Base-by-base conservation (phyloP, 2,888 invertebrate species). In the Ellobium chinense region DNA sequence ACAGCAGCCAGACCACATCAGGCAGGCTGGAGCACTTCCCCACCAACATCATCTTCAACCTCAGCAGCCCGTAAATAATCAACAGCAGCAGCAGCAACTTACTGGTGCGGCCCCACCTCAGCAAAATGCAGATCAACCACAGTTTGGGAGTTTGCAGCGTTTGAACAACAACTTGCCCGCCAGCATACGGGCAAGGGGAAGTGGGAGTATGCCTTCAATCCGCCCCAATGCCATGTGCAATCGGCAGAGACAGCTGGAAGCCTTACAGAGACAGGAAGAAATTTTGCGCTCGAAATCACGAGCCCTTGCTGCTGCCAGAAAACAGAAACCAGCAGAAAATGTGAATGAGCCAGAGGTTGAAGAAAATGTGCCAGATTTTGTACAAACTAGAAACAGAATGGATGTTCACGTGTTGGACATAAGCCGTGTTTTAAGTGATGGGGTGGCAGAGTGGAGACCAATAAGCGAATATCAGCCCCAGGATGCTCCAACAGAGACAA, bases 321-420 rank as follows among this genome's bases (percentile, higher is more conserved):
- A 63, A 84, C 62, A 24, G 27, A 46, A 12, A 86, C 72, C 80
- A 85, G 62, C 75, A 78, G 73, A 70, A 84, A 31, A 54, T 83
- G 18, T 66, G 82, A 69, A 74, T 73, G 65, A 76, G 18, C 37
- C 9, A 27, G 34, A 34, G 4, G 21, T 37, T 46, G 80, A 39
- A 29, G 75, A 12, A 66, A 56, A 12, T 58, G 83, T 56, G 62
- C 85, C 56, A 63, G 65, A 39, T 63, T 73, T 31, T 60, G 74
- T 54, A 31, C 66, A 65, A 31, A 60, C 68, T 66, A 82, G 80
- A 62, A 96, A 96, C 88, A 95, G 96, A 31, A 94, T 97, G 91
- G 96, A 96, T 31, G 95, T 98, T 93, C 97, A 97, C 94, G 96
- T 97, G 21, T 94, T 98, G 87, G 97, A 98, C 93, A 96, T 98